These are phyloP conservation scores for Poecilia picta DNA, from an alignment of 2,797 vertebrate genomes.

Conservation along the genomic window DNA sequence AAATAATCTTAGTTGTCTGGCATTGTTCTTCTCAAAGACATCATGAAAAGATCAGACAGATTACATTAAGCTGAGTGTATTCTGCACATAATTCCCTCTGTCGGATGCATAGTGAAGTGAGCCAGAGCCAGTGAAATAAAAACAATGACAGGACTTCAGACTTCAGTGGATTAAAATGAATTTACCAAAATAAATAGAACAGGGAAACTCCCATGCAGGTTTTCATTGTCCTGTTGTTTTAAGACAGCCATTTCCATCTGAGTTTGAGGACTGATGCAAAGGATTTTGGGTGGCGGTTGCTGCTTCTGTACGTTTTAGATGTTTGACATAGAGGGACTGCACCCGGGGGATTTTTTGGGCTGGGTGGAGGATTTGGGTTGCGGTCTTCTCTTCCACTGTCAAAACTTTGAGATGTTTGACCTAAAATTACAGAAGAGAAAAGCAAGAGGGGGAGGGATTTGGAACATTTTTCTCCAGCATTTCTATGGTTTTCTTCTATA, in stretches of 20 bases:
- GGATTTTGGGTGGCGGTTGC: conserved; percentile 59
- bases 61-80: conserved; percentile 1
- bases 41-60: conserved; percentile 6
- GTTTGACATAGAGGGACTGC: conserved; percentile 29
- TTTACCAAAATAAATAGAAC: conserved; percentile 41
- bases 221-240: conserved; percentile 30
- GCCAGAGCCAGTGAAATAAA: conserved; percentile 22
- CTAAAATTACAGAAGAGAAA: conserved; percentile 24
- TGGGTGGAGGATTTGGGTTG: conserved; percentile 59
- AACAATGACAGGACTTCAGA: conserved; percentile 31
- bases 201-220: conserved; percentile 61
- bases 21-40: neutral
- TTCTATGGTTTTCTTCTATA: neutral
- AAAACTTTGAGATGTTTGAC: conserved; percentile 35
- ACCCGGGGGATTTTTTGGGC: conserved; percentile 41
- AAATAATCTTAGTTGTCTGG: neutral
- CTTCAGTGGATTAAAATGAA: conserved; percentile 44
- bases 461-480: neutral
- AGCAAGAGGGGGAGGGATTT: neutral
- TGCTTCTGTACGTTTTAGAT: conserved; percentile 42
- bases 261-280: conserved; percentile 6
- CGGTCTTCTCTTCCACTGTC: conserved; percentile 38
- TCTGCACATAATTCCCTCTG: conserved; percentile 1
- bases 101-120: conserved; percentile 5
- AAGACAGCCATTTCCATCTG: conserved; percentile 16